A percentile compares a stretch with the other conserved stretches of the same genome.
These are phyloP conservation scores for Cyprinella venusta DNA, from an alignment of 2,797 vertebrate genomes.

Conservation along the genomic window DNA sequence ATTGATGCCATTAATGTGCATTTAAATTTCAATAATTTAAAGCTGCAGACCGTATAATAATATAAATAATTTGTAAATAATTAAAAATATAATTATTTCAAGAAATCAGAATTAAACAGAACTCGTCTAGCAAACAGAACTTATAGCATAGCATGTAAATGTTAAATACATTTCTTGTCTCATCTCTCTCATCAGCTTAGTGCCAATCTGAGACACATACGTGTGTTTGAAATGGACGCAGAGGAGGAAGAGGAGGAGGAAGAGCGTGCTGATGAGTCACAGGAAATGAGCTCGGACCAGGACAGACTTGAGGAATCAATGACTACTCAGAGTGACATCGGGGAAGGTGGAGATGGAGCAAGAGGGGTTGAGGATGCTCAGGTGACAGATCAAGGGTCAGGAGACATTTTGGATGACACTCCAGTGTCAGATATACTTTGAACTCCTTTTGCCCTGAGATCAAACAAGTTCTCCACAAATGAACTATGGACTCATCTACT, in stretches of 20 bases:
- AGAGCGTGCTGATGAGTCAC: conserved; percentile 84
- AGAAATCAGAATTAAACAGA: background rate
- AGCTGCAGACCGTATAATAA: too few species aligned
- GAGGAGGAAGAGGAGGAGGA: conserved; percentile 94
- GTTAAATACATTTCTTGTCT: background rate
- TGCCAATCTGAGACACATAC: conserved; percentile 91
- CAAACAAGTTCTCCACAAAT: background rate
- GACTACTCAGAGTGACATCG: conserved; percentile 63
- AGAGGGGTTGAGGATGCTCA: conserved; percentile 60
- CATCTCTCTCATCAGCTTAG: conserved; percentile 82
- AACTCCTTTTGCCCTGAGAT: conserved; percentile 30
- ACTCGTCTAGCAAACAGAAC: too few species aligned
- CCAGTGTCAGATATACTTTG: conserved; percentile 57
- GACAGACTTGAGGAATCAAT: conserved; percentile 77
- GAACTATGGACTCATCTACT: background rate
- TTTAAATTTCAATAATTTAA: background rate
- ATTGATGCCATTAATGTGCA: background rate
- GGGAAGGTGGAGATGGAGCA: conserved; percentile 49
- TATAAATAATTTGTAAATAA: background rate
- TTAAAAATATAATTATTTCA: background rate
- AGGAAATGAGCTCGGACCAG: conserved; percentile 78
- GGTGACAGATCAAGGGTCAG: conserved; percentile 68
- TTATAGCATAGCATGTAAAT: background rate
- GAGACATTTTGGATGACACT: conserved; percentile 53
- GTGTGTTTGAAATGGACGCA: conserved; percentile 98